Percentiles rank a stretch among this genome's conserved stretches.
Evolutionary conservation across 1,140 invertebrate species (phyloP).

Genomic region (Agrypnia vestita): DNA sequence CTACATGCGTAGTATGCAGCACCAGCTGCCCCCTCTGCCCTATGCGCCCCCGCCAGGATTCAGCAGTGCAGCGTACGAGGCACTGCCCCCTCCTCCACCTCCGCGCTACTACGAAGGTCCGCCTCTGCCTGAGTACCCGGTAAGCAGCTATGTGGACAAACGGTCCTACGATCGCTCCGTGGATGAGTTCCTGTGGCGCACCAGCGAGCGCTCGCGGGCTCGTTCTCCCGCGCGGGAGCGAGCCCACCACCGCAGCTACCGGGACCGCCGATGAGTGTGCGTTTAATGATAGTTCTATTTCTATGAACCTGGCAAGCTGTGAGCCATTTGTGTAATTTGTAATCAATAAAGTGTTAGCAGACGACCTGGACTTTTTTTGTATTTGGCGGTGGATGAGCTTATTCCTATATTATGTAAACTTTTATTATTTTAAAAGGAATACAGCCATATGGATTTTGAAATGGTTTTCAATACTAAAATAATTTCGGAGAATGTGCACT

Average conservation of each 20-base stretch:
- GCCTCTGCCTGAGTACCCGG: constrained; percentile 74
- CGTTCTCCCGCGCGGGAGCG: constrained; percentile 74
- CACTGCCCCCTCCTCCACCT: constrained; percentile 81
- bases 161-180: constrained; percentile 91
- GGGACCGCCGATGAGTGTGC: constrained; percentile 66
- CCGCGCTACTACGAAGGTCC: constrained; percentile 87
- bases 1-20: constrained; percentile 87
- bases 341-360: constrained; percentile 59
- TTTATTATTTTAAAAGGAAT: constrained; percentile 43
- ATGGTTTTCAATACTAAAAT: constrained; percentile 9
- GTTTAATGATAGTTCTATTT: constrained; percentile 45
- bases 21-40: constrained; percentile 83
- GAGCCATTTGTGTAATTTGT: constrained; percentile 54
- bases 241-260: constrained; percentile 71
- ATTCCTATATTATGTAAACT: constrained; percentile 32
- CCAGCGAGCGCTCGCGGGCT: constrained; percentile 76
- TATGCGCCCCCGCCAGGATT: constrained; percentile 79
- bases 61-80: constrained; percentile 78
- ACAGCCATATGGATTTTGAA: constrained; percentile 28
- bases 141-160: constrained; percentile 77
- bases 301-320: constrained; percentile 41
- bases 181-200: constrained; percentile 92
- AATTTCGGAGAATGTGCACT: constrained; percentile 13
- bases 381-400: constrained; percentile 34
- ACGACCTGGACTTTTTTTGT: constrained; percentile 58